Percentiles rank a stretch among this genome's conserved stretches.
These are phyloP conservation scores for Chirona hameri DNA, from an alignment of 2,888 invertebrate genomes.

Conservation along the genomic window DNA sequence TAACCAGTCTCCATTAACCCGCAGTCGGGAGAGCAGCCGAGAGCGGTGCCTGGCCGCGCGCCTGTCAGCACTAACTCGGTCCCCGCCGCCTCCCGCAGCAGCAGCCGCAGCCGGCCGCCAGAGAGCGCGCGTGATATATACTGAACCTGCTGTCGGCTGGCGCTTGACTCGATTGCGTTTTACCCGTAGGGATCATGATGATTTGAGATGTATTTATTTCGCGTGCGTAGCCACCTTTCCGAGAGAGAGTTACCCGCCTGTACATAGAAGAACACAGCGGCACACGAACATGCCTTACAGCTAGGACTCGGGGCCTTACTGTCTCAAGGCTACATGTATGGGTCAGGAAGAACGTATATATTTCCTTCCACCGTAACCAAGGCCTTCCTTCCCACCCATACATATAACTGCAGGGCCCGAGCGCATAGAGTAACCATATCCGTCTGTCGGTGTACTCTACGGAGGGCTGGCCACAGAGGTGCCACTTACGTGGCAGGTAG, in stretches of 20 bases:
- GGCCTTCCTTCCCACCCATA: neutral
- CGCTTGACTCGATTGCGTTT: slow-evolving; percentile 10
- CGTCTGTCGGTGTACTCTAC: neutral
- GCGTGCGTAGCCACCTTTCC: neutral
- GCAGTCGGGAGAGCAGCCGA: neutral
- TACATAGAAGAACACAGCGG: neutral
- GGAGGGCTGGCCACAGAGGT: no score
- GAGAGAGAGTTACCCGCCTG: neutral
- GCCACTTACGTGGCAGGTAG: no score
- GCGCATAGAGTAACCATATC: slow-evolving; percentile 1
- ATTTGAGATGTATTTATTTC: slow-evolving; percentile 28
- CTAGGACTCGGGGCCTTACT: slow-evolving; percentile 11
- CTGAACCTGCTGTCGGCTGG: neutral
- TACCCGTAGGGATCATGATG: slow-evolving; percentile 26
- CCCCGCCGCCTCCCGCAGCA: no score
- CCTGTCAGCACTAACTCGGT: no score
- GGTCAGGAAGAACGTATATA: slow-evolving; percentile 6
- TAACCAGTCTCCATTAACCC: slow-evolving; percentile 13
- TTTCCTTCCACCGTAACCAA: slow-evolving; percentile 22
- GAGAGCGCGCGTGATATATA: neutral
- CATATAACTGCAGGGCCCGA: neutral
- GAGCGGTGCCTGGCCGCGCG: neutral
- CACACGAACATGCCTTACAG: slow-evolving; percentile 26
- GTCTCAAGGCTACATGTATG: slow-evolving; percentile 24
- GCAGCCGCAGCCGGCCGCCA: neutral